Evolutionary conservation across 2,888 invertebrate genomes (phyloP), one percentile per base, ranked within the genome.

Genomic region (Drosophila mulleri): DNA sequence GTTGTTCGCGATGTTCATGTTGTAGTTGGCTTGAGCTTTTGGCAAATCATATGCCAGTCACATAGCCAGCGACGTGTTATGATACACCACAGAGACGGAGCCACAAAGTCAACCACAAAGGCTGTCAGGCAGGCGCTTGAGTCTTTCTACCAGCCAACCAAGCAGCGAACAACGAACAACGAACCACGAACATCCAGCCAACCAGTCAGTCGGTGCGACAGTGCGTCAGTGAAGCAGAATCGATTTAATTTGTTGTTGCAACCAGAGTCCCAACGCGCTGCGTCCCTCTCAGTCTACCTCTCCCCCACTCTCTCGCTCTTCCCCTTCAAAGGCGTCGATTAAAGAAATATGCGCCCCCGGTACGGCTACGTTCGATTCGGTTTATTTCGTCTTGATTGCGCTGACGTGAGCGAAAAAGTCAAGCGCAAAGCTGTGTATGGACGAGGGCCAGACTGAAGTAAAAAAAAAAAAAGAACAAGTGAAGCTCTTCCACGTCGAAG

Each of bases 211-310:
- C 45, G 8, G 48, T n/a, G n/a, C n/a, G 48, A 29, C 48, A 18
- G 48, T 32, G n/a, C 48, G 48, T 32, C 48, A 50, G 48, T 29
- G 48, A 32, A 71, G 61, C 74, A 64, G 88, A 90, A 90, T 90
- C 89, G 90, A 91, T 91, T 91, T 89, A 89, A 89, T 91, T 89
- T 90, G 89, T 83, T 78, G 87, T 76, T 67, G 68, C 77, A 77
- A 62, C 72, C 83, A 80, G 68, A 6, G 57, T 16, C 11, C 67
- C 58, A 12, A 14, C 39, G 39, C n/a, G 1, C 37, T 53, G 16
- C 4, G 23, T 53, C 11, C 5, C 14, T 53, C 37, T 11, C n/a
- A 0, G 6, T 16, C 16, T 26, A 6, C 42, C 35, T 11, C 20
- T 12, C 62, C 26, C n/a, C 11, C 32, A 9, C 32, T 11, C 23